Percentiles rank a stretch among this genome's conserved stretches.
Conservation (phyloP, 2,797 vertebrate genomes). For the Macropus fuliginosus region DNA sequence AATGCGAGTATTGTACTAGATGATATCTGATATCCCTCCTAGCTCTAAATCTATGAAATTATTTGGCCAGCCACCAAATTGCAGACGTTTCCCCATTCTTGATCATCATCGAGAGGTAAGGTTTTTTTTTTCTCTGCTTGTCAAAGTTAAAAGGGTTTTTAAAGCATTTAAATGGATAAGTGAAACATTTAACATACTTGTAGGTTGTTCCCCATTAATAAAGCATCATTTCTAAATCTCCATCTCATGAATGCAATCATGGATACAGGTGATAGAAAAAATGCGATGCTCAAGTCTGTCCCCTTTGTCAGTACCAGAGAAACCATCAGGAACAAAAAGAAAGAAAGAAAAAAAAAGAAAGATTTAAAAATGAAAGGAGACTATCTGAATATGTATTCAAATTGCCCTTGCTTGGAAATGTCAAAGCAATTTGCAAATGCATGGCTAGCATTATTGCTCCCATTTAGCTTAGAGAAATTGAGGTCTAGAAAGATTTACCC, state of each 20-base stretch:
- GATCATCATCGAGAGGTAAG: slow-evolving; percentile 20
- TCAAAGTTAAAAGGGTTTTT: slow-evolving; percentile 59
- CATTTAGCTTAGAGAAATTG: not conserved
- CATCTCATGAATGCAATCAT: not conserved
- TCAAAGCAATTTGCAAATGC: not conserved
- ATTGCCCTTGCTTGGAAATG: not conserved
- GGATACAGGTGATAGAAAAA: not conserved
- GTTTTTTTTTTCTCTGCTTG: slow-evolving; percentile 39
- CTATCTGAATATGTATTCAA: not conserved
- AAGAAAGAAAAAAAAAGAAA: not conserved
- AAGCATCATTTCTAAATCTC: slow-evolving; percentile 35
- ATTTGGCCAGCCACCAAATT: slow-evolving; percentile 53
- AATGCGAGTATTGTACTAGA: not conserved
- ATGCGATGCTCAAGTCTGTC: not conserved
- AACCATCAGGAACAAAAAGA: not conserved
- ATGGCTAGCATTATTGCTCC: not conserved
- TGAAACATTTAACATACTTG: slow-evolving; percentile 45
- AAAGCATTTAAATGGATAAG: slow-evolving; percentile 34
- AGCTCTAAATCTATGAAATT: not conserved
- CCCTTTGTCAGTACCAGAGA: slow-evolving; percentile 6
- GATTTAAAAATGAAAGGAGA: not conserved
- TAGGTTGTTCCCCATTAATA: slow-evolving; percentile 51
- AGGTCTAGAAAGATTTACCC: not conserved
- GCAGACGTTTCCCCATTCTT: slow-evolving; percentile 48
- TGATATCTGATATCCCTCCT: not conserved